Evolutionary conservation across 2,113 vertebrate genomes (phyloP), one percentile per base, ranked within the genome.

Genomic region (Eretmochelys imbricata): DNA sequence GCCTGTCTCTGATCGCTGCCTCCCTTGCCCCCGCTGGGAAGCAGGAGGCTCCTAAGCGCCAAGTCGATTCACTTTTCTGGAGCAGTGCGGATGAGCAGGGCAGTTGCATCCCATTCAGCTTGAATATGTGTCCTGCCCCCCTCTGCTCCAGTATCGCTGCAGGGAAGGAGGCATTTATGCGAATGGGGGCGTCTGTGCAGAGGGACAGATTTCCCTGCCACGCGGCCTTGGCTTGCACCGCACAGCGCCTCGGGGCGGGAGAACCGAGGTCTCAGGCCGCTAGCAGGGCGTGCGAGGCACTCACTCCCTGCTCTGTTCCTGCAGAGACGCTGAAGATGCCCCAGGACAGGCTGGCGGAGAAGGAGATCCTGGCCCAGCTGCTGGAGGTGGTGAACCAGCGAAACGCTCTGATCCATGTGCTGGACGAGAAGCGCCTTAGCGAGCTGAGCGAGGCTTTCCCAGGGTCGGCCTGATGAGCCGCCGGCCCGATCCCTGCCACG

Each of bases 331-430:
- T 98, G 69, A 99, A 99, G 97, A 99, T 98, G 0, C 35, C 96
- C 0, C 98, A 98, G 8, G 98, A 99, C 55, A 88, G 11, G 2
- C 88, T 31, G 1, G 98, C 98, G 1, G 99, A 99, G 95, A 97
- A 98, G 1, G 94, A 95, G 38, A 94, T 98, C 93, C 97, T 99
- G 51, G 97, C 89, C 46, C 97, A 99, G 98, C 98, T 99, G 98
- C 46, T 99, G 80, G 98, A 99, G 0, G 99, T 99, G 96, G 99
- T 99, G 97, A 98, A 99, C 96, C 98, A 99, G 98, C 98, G 99
- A 87, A 98, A 99, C 51, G 92, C 98, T 31, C 98, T 99, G 94
- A 99, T 99, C 90, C 96, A 98, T 5, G 96, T 99, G 78, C 98
- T 99, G 97, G 99, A 99, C 10, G 98, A 99, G 91, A 98, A 99